These are phyloP conservation scores for Oeneis ivallda DNA, from an alignment of 2,888 invertebrate species.

Conservation along the genomic window DNA sequence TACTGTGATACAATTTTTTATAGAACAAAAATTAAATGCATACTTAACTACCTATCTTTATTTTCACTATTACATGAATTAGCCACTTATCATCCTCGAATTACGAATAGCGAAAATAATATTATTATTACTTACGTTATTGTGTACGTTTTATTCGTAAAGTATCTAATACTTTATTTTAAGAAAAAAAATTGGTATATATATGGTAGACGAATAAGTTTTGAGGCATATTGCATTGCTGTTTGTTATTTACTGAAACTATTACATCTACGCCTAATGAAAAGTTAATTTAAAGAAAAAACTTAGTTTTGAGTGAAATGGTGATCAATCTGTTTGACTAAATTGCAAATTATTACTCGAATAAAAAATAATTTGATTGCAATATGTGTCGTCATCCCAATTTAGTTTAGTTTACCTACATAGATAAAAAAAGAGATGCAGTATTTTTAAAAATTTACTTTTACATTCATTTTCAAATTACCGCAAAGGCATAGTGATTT, in stretches of 20 bases:
- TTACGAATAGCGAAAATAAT: slow-evolving; percentile 39
- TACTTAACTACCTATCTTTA: slow-evolving; percentile 35
- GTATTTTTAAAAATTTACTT: neutral
- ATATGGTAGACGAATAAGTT: neutral
- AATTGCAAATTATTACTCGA: neutral
- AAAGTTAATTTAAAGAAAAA: neutral
- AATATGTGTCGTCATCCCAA: neutral
- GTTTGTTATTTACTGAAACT: neutral
- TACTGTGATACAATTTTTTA: slow-evolving; percentile 69
- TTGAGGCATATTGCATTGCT: neutral
- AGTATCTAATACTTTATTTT: slow-evolving; percentile 6
- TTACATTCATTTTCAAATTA: slow-evolving; percentile 39
- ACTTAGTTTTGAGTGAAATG: neutral
- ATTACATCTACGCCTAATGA: neutral
- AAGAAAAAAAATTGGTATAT: neutral
- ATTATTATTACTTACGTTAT: neutral
- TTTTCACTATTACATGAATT: slow-evolving; percentile 52
- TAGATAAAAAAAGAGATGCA: neutral
- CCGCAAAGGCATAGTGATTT: slow-evolving; percentile 71
- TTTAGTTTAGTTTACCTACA: neutral
- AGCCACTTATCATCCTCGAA: slow-evolving; percentile 72
- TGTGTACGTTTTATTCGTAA: neutral
- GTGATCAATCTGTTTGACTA: neutral
- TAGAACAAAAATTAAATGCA: slow-evolving; percentile 60
- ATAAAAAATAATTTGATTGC: neutral